Percentiles rank a stretch among this genome's conserved stretches.
Evolutionary conservation across 2,888 invertebrate species (phyloP).

Genomic region (Antheraea assamensis): DNA sequence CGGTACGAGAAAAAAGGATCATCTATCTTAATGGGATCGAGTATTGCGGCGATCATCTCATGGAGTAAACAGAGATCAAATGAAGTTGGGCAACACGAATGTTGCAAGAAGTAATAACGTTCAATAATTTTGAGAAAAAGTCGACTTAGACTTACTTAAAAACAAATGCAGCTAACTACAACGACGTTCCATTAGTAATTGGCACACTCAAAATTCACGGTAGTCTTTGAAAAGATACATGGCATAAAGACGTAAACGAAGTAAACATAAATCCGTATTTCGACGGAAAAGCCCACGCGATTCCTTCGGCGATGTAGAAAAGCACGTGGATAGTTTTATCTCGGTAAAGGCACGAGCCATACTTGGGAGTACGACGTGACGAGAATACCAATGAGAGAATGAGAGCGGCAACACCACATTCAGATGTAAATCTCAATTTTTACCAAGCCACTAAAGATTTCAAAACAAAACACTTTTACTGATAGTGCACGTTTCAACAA

Average conservation of each 20-base stretch:
- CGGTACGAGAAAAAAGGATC: neutral
- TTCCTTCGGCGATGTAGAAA: slow-evolving; percentile 17
- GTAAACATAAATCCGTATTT: slow-evolving; percentile 12
- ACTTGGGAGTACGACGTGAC: slow-evolving; percentile 54
- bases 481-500: slow-evolving; percentile 35
- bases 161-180: neutral
- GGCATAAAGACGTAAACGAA: slow-evolving; percentile 12
- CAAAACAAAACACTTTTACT: slow-evolving; percentile 19
- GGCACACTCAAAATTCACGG: neutral
- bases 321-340: slow-evolving; percentile 53
- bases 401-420: slow-evolving; percentile 49
- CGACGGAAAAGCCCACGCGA: neutral
- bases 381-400: slow-evolving; percentile 54
- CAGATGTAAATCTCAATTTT: slow-evolving; percentile 52
- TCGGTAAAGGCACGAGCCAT: slow-evolving; percentile 50
- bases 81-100: neutral
- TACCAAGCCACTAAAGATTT: slow-evolving; percentile 14
- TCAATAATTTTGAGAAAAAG: neutral
- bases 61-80: neutral
- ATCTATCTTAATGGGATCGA: neutral
- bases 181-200: neutral
- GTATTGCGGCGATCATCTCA: neutral
- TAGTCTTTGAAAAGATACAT: slow-evolving; percentile 8
- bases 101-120: neutral
- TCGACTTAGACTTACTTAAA: neutral